Conservation (phyloP, 2,113 vertebrate species). For the Periophthalmus modestus region DNA sequence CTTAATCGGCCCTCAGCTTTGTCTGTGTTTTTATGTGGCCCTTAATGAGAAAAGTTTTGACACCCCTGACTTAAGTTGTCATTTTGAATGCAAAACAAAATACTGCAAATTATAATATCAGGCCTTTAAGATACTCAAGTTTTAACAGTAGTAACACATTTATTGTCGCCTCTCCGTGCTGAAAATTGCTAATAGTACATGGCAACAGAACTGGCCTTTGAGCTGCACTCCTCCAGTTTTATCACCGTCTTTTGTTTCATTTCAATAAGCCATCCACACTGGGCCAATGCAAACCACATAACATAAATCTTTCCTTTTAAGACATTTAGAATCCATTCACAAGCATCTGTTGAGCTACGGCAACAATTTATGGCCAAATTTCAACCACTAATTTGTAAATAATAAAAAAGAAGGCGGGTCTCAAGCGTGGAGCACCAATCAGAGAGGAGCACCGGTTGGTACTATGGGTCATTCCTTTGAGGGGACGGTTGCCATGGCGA, state of each 20-base stretch:
- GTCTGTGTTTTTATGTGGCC: no score
- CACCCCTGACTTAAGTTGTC: no score
- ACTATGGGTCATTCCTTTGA: slow-evolving; percentile 65
- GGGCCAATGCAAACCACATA: slow-evolving; percentile 11
- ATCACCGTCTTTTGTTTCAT: slow-evolving; percentile 28
- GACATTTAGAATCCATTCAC: slow-evolving; percentile 25
- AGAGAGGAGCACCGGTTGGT: slow-evolving; percentile 3
- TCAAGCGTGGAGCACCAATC: slow-evolving; percentile 5
- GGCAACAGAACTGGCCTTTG: not conserved
- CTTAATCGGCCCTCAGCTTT: no score
- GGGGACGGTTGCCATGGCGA: slow-evolving; percentile 71
- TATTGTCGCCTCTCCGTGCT: not conserved
- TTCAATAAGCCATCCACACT: slow-evolving; percentile 4
- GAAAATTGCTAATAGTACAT: not conserved
- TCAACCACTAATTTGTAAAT: not conserved
- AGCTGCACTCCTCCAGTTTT: slow-evolving; percentile 16
- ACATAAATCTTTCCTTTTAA: slow-evolving; percentile 24
- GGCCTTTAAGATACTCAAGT: no score
- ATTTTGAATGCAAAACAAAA: no score
- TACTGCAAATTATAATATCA: no score
- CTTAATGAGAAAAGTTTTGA: no score
- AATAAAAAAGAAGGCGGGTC: not conserved
- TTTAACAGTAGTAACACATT: not conserved
- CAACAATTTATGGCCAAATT: slow-evolving; percentile 46
- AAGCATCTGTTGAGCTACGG: slow-evolving; percentile 51